Evolutionary conservation across 1,140 invertebrate genomes (phyloP).

Genomic region (Episyrphus balteatus): DNA sequence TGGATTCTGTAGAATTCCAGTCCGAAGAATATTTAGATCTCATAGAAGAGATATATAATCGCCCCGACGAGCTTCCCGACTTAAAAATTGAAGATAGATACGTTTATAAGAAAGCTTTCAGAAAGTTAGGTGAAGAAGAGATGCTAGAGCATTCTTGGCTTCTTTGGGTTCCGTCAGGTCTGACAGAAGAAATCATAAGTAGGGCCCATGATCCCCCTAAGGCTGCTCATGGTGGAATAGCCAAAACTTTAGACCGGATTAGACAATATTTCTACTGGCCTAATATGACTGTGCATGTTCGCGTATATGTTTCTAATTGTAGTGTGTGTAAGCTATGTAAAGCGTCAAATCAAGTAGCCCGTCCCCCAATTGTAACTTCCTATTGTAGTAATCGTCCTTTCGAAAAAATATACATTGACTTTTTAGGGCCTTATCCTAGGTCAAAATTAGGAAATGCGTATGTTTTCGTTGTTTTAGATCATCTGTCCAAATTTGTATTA

Average conservation of each 20-base stretch:
- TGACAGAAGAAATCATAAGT: neutral
- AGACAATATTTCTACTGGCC: conserved; percentile 3
- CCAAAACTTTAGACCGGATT: neutral
- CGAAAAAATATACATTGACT: conserved; percentile 7
- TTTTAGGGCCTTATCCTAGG: conserved; percentile 6
- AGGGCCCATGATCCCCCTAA: neutral
- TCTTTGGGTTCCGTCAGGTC: conserved; percentile 1
- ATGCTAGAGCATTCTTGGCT: neutral
- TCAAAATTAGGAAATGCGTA: conserved; percentile 4
- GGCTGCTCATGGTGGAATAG: conserved; percentile 2
- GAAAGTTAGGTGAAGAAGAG: too few species aligned
- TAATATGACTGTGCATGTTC: neutral
- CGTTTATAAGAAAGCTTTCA: too few species aligned
- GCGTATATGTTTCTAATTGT: neutral
- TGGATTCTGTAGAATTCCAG: too few species aligned
- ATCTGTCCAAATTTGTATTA: conserved; percentile 2
- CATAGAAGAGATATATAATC: too few species aligned
- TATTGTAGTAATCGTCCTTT: neutral
- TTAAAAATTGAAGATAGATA: too few species aligned
- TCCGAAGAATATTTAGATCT: too few species aligned
- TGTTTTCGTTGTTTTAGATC: conserved; percentile 6
- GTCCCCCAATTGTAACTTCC: neutral
- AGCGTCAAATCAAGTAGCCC: neutral
- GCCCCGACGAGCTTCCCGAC: too few species aligned
- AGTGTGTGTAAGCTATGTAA: conserved; percentile 3